Base-by-base conservation (phyloP, 2,888 invertebrate genomes). In the Listrodromus nycthemerus region DNA sequence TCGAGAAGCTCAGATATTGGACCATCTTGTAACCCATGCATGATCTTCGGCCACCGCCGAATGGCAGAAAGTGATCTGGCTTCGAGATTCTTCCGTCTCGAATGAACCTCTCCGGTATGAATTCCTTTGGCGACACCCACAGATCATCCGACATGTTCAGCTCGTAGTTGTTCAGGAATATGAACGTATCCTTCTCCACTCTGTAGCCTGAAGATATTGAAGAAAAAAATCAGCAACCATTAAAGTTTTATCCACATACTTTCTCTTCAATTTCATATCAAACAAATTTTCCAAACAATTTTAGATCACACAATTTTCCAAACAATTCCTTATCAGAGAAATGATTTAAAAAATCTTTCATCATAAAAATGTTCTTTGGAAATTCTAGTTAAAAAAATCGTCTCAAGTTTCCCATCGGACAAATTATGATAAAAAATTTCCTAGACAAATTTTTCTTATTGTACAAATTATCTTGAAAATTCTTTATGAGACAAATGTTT, bases 1-100 rank as follows among this genome's bases (percentile, higher is more conserved):
- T 93, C 2, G 95, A 93, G 87, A 95, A 95, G 74, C 95, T 94
- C 8, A 96, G 90, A 70, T 95, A 94, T 86, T 95, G 95, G 0
- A 96, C 95, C 93, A 96, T 94, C 89, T 95, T 95, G 92, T 96
- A 95, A 0, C 96, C 96, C 95, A 96, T 95, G 91, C 96, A 96
- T 45, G 95, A 95, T 52, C 96, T 93, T 84, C 95, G 94, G 0
- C 96, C 96, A 4, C 95, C 95, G 0, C 96, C 95, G 90, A 96
- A 96, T 0, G 96, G 96, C 24, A 96, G 91, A 89, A 96, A 96
- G 89, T 95, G 94, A 37, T 96, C 95, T 0, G 96, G 96, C 88
- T 96, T 96, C 3, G 93, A 88, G 16, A 96, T 90, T 65, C 92
- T 92, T 0, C 95, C 95, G 24, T 94, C 93, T 78, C 93, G 93